phyloP scores from a whole-genome alignment of 2,113 vertebrate species.

The Lonchura striata region DNA sequence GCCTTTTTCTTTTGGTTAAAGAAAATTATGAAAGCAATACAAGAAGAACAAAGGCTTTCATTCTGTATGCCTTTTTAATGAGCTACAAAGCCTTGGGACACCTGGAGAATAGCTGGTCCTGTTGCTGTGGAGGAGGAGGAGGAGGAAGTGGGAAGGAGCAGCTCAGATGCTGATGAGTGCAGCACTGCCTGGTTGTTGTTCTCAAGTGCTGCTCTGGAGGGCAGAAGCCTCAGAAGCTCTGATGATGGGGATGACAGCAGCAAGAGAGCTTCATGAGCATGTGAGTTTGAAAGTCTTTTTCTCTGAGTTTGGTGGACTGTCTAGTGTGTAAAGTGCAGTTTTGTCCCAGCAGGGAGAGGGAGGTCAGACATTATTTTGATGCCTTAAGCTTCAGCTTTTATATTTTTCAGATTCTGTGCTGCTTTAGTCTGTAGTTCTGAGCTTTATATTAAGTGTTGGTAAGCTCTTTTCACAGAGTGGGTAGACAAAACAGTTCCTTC shows the following conservation, averaged over 20 bases:
- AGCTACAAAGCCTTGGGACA: neutral
- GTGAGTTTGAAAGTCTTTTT: neutral
- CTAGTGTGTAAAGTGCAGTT: neutral
- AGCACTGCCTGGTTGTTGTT: neutral
- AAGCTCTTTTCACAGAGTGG: neutral
- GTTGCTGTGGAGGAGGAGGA: neutral
- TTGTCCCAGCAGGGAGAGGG: neutral
- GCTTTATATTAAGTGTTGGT: neutral
- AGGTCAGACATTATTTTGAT: neutral
- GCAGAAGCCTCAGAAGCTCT: accelerated
- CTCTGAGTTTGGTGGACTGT: accelerated
- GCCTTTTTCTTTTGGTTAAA: neutral
- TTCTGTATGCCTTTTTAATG: neutral
- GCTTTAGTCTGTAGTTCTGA: neutral
- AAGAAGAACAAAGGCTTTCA: neutral
- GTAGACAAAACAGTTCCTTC: neutral
- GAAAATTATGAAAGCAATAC: neutral
- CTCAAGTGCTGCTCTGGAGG: neutral
- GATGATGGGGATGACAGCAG: neutral
- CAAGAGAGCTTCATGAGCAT: accelerated
- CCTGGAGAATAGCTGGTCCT: neutral
- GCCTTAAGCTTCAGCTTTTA: neutral
- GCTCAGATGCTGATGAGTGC: neutral
- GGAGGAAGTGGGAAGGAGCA: neutral
- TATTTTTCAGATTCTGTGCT: neutral